phyloP scores from a whole-genome alignment of 30 jellyfish, hydroid and myxozoan genomes.

The Pseudorhiza aurosa region DNA sequence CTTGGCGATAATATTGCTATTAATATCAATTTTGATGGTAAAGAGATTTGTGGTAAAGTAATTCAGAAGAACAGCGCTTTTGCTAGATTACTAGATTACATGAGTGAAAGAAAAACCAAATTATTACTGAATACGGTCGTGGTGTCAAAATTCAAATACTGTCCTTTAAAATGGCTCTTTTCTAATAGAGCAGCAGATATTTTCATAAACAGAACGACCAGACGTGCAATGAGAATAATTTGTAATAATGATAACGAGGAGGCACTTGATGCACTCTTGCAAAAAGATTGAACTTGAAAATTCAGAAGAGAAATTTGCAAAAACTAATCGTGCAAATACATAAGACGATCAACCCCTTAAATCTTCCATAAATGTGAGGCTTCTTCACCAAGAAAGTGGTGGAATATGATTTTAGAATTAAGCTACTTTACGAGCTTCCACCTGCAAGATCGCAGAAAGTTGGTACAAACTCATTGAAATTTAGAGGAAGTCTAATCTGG shows the following conservation, averaged over 20 bases:
- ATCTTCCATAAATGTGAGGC: not conserved
- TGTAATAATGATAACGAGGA: too few relatives aligned
- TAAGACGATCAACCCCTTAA: not conserved
- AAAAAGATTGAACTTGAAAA: not conserved
- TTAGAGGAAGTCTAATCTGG: constrained; percentile 5
- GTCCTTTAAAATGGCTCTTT: not conserved
- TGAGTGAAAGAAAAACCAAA: not conserved
- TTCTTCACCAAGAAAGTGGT: not conserved
- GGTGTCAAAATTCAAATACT: not conserved
- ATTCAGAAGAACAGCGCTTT: not conserved
- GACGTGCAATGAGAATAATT: too few relatives aligned
- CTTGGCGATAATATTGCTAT: not conserved
- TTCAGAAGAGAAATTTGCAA: not conserved
- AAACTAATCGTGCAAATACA: not conserved
- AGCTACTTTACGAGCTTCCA: constrained; percentile 2
- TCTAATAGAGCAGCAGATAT: too few relatives aligned
- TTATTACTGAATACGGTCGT: not conserved
- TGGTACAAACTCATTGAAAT: constrained; percentile 4
- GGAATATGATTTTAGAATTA: constrained; percentile 1
- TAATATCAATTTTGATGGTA: not conserved
- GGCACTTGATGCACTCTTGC: constrained; percentile 2
- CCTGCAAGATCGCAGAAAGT: constrained; percentile 6
- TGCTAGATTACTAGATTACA: not conserved
- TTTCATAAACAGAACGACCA: too few relatives aligned
- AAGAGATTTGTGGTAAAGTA: not conserved